A percentile compares a stretch with the other conserved stretches of the same genome.
These are phyloP conservation scores for Folsomia manolachei DNA, from an alignment of 2,888 invertebrate genomes.

Conservation along the genomic window DNA sequence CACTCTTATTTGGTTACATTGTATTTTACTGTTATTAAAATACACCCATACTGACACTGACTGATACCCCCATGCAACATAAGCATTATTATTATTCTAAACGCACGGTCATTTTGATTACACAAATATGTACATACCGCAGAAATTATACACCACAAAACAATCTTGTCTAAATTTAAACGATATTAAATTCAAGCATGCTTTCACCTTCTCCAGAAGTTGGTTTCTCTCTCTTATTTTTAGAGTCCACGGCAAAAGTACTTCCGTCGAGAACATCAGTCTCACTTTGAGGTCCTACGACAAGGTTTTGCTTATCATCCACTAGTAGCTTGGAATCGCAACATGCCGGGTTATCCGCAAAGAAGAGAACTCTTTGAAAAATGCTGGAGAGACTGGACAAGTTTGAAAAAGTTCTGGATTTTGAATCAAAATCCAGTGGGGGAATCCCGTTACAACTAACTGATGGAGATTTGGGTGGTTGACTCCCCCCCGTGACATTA, in stretches of 20 bases:
- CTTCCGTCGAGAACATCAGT: neutral
- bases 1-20: too few species aligned
- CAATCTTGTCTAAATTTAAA: too few species aligned
- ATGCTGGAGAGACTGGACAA: conserved; percentile 29
- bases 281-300: neutral
- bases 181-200: neutral
- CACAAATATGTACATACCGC: too few species aligned
- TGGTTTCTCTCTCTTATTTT: conserved; percentile 35
- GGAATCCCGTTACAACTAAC: neutral
- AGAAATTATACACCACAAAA: too few species aligned
- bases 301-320: conserved; percentile 17
- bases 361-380: conserved; percentile 38
- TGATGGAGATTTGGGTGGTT: neutral
- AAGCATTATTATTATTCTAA: too few species aligned
- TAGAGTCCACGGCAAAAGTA: neutral
- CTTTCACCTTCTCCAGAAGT: conserved; percentile 48
- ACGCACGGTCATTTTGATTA: too few species aligned
- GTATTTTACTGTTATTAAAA: too few species aligned
- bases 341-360: conserved; percentile 41
- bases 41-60: too few species aligned
- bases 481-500: neutral
- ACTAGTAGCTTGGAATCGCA: conserved; percentile 16
- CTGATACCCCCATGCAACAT: too few species aligned
- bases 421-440: neutral
- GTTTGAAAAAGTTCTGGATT: neutral